Conservation (phyloP, 2,797 vertebrate species). For the Pseudochirops cupreus region DNA sequence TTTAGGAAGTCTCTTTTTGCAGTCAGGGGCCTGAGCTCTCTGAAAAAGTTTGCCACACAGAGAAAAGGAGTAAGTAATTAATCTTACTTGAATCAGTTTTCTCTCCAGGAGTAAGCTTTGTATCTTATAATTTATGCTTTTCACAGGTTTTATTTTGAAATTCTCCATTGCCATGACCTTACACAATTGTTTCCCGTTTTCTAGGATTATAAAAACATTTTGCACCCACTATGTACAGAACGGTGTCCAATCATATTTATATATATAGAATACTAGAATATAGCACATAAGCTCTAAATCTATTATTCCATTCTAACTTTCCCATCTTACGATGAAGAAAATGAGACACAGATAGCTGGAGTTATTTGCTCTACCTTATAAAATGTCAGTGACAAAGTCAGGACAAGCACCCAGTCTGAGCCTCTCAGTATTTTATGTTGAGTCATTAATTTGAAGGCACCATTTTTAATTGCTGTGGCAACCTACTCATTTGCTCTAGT, state of each 20-base stretch:
- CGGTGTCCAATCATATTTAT: background rate
- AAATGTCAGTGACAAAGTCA: background rate
- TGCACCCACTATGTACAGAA: background rate
- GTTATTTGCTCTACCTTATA: background rate
- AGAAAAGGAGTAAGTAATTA: background rate
- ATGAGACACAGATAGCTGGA: background rate
- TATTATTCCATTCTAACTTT: background rate
- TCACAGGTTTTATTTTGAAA: background rate
- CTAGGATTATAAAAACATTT: background rate
- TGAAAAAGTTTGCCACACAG: background rate
- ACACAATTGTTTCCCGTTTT: background rate
- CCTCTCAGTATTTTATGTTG: background rate
- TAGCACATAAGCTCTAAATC: background rate
- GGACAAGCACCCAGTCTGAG: background rate
- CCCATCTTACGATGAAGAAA: background rate
- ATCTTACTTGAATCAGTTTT: background rate
- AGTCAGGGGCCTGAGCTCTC: background rate
- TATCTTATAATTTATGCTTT: background rate
- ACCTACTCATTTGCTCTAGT: background rate
- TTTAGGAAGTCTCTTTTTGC: background rate
- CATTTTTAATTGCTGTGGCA: accelerated
- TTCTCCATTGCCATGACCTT: background rate
- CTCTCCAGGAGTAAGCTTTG: background rate
- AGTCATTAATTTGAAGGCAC: background rate
- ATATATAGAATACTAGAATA: background rate